Evolutionary conservation across 2,797 vertebrate species (phyloP), one percentile per base, ranked within the genome.

Genomic region (Sciaenops ocellatus): DNA sequence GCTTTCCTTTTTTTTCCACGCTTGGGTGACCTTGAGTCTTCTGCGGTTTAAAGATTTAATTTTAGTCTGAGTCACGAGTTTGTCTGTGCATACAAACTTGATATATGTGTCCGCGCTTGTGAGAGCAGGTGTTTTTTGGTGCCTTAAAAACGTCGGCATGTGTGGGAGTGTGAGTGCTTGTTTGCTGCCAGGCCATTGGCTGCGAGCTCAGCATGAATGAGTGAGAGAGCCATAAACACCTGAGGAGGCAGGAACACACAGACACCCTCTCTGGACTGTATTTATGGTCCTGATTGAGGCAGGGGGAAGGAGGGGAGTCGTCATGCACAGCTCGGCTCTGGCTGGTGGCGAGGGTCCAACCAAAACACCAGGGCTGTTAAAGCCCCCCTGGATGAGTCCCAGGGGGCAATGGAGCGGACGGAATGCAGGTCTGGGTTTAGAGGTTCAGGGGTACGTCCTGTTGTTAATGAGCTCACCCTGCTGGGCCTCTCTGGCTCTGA

Each of bases 371-470:
- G 78, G 76, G 81, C 80, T 79, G 86, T 91, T 91, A 92, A 90
- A 86, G 80, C 85, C 82, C 82, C 85, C 76, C 82, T 76, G 76
- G 85, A 90, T 85, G 89, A 82, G 85, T 91, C 92, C 85, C 86
- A 61, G 70, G 84, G 85, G 87, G 72, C 82, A 77, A 73, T 59
- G 76, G 82, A 88, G 87, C 67, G 56, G 86, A 85, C 63, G 73
- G 88, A 91, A 92, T 87, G 88, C 84, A 60, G 81, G 86, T 79
- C 86, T 90, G 90, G 87, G 86, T 90, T 91, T 91, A 86, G 87
- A 93, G 93, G 89, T 92, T 86, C 90, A 87, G 89, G 87, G 91
- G 83, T 93, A 91, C 79, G 87, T 91, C 84, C 90, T 93, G 89
- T 89, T 90, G 85, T 87, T 93, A 92, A 93, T 93, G 93, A 92